phyloP scores from a whole-genome alignment of 2,113 vertebrate genomes.

The Melospiza georgiana region DNA sequence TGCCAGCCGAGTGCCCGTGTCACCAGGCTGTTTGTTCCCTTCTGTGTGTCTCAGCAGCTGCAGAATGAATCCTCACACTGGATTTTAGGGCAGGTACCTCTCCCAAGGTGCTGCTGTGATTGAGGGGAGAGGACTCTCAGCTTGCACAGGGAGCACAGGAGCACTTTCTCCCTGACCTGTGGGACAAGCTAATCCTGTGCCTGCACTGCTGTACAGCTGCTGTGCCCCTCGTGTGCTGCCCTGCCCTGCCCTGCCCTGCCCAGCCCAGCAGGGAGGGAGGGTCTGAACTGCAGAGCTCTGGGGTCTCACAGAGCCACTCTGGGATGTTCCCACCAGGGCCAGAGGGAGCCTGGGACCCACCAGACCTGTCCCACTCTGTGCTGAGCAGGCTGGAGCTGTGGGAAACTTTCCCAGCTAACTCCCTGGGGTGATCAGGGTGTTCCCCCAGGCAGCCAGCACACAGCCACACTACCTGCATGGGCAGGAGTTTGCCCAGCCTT shows the following conservation, averaged over 20 bases:
- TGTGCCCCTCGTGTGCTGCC: fast-evolving
- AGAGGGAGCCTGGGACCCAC: background rate
- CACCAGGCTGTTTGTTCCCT: conserved; percentile 17
- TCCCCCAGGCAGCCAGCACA: background rate
- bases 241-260: no score
- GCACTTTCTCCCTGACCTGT: background rate
- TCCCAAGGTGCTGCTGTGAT: fast-evolving
- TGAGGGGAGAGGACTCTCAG: background rate
- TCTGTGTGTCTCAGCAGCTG: background rate
- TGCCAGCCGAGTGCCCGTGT: background rate
- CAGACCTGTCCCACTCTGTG: background rate
- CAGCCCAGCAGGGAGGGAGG: background rate
- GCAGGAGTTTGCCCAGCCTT: background rate
- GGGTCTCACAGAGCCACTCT: background rate
- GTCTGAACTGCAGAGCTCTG: background rate
- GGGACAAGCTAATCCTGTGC: background rate
- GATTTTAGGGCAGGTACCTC: background rate
- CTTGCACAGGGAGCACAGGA: background rate
- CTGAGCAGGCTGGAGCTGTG: background rate
- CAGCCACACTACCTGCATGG: fast-evolving
- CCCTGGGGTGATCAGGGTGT: background rate
- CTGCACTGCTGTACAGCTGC: fast-evolving
- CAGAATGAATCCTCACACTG: background rate
- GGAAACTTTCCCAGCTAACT: background rate
- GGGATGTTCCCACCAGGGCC: background rate